Conservation (phyloP, 2,888 invertebrate species). For the Poecilus cupreus region DNA sequence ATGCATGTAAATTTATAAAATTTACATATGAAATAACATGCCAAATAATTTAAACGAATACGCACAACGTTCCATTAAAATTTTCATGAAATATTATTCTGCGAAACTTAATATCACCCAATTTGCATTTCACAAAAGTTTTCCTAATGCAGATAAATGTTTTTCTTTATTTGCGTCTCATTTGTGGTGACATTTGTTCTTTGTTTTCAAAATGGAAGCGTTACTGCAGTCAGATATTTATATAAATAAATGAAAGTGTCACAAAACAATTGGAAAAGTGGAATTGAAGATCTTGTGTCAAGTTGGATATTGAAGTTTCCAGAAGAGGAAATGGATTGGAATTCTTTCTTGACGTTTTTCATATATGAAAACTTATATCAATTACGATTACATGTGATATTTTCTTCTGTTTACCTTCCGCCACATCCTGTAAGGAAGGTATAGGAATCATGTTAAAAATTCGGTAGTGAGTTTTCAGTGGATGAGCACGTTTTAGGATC, state of each 20-base stretch:
- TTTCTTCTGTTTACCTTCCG: no score
- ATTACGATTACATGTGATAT: no score
- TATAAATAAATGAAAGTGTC: conserved; percentile 12
- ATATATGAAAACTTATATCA: no score
- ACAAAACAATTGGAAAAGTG: conserved; percentile 19
- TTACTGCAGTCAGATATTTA: neutral
- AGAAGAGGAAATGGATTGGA: no score
- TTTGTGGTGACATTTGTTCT: neutral
- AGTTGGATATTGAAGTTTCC: neutral
- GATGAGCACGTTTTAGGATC: no score
- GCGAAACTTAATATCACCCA: neutral
- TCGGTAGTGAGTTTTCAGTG: no score
- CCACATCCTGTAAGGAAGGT: no score
- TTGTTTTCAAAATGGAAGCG: conserved; percentile 1
- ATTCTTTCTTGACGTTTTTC: no score
- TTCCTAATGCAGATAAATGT: neutral
- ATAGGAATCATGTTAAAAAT: no score
- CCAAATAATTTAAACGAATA: no score
- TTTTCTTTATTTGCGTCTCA: neutral
- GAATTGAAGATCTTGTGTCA: neutral
- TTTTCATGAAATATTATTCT: neutral
- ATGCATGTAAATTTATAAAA: no score
- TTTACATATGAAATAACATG: no score
- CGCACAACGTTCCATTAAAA: neutral
- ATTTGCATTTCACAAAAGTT: conserved; percentile 9